phyloP scores from a whole-genome alignment of 2,113 vertebrate genomes.

The Pygathrix nemaeus region DNA sequence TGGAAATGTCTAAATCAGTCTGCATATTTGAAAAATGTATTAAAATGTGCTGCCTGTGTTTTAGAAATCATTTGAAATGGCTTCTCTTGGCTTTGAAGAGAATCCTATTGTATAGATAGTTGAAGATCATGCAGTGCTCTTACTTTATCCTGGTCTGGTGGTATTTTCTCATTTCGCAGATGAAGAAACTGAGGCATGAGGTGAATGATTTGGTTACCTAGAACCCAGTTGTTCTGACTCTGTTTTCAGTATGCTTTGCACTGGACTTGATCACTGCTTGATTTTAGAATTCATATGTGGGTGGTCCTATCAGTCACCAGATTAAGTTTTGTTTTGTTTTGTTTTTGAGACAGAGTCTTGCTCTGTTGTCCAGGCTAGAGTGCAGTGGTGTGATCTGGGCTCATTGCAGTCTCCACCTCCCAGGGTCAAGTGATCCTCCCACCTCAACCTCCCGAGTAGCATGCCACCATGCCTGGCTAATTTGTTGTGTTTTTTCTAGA shows the following conservation, averaged over 20 bases:
- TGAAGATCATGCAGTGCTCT: neutral
- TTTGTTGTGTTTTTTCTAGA: no score
- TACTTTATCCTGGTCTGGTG: neutral
- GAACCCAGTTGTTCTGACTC: neutral
- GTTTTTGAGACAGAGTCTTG: no score
- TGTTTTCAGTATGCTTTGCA: neutral
- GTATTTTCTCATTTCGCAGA: conserved; percentile 17
- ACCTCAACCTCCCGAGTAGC: no score
- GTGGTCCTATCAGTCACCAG: neutral
- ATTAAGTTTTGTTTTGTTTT: neutral
- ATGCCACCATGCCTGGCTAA: no score
- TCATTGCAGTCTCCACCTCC: no score
- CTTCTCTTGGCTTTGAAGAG: conserved; percentile 58
- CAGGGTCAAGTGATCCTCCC: no score
- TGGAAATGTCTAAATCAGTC: conserved; percentile 73
- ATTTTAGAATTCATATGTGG: neutral
- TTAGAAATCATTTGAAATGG: conserved; percentile 59
- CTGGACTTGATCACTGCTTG: neutral
- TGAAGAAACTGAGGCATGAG: neutral
- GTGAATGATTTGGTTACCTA: neutral
- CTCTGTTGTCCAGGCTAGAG: no score
- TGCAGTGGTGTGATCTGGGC: no score
- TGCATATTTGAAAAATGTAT: conserved; percentile 70
- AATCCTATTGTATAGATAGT: neutral
- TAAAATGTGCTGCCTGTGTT: conserved; percentile 65